Percentiles rank a stretch among this genome's conserved stretches.
Conservation (phyloP, 2,888 invertebrate genomes). For the Scotopteryx bipunctaria region DNA sequence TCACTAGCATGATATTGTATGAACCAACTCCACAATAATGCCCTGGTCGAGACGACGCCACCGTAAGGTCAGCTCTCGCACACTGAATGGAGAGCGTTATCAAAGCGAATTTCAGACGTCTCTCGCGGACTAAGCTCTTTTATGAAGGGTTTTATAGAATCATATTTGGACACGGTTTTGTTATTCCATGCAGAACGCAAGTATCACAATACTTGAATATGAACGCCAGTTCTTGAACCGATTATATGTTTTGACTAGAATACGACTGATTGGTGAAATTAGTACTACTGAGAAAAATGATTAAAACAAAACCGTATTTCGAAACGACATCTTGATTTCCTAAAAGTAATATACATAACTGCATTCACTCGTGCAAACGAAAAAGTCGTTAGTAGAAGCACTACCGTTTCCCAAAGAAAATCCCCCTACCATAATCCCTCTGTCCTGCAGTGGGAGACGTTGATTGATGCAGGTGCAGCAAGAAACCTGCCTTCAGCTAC, state of each 20-base stretch:
- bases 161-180: not conserved
- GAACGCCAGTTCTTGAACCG: too few species aligned
- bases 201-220: not conserved
- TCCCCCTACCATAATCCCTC: conserved; percentile 51
- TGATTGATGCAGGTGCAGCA: conserved; percentile 76
- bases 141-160: conserved; percentile 4
- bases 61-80: conserved; percentile 29
- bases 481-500: conserved; percentile 59
- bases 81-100: conserved; percentile 32
- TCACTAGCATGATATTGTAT: conserved; percentile 10
- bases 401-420: conserved; percentile 17
- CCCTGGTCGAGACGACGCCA: conserved; percentile 6
- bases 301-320: too few species aligned
- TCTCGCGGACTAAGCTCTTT: conserved; percentile 8
- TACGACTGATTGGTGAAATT: too few species aligned
- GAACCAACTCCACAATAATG: not conserved
- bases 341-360: not conserved
- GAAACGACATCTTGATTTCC: too few species aligned
- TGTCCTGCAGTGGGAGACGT: conserved; percentile 62
- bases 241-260: too few species aligned
- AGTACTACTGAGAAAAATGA: too few species aligned
- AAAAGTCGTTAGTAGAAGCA: conserved; percentile 45
- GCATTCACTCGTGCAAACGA: conserved; percentile 22
- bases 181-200: not conserved
- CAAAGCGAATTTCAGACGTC: conserved; percentile 26